Evolutionary conservation across 2,797 vertebrate species (phyloP).

Genomic region (Crypturellus tataupa): DNA sequence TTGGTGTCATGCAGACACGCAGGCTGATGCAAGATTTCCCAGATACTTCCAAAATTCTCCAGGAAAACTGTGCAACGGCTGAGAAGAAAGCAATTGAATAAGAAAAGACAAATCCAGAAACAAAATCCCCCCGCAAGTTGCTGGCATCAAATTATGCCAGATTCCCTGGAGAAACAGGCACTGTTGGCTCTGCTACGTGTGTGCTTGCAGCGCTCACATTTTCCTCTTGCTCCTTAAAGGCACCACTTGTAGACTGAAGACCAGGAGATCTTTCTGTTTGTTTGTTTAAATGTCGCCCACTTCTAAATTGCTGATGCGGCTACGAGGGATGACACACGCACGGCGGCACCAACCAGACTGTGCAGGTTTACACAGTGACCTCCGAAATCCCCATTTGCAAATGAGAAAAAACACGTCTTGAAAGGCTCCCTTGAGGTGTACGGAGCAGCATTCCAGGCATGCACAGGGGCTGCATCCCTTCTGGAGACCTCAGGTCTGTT

Average conservation of each 20-base stretch:
- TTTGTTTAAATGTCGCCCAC: fast-evolving
- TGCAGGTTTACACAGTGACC: neutral
- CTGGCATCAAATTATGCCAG: slow-evolving; percentile 46
- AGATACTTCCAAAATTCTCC: neutral
- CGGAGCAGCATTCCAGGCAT: neutral
- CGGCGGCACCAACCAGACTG: neutral
- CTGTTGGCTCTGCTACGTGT: slow-evolving; percentile 4
- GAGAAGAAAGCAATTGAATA: neutral
- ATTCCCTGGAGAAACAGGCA: slow-evolving; percentile 51
- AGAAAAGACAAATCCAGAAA: slow-evolving; percentile 27
- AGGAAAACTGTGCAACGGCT: slow-evolving; percentile 29
- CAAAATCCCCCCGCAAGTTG: neutral
- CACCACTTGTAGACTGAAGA: neutral
- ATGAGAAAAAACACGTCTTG: neutral
- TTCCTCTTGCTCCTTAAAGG: slow-evolving; percentile 37
- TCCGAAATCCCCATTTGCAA: slow-evolving; percentile 1
- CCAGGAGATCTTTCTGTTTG: neutral
- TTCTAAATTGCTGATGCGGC: neutral
- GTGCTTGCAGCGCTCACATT: slow-evolving; percentile 36
- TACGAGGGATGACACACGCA: neutral
- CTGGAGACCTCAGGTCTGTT: neutral
- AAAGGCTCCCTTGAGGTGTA: neutral
- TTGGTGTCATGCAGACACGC: slow-evolving; percentile 8
- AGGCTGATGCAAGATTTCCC: slow-evolving; percentile 40
- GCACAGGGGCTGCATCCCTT: neutral